Evolutionary conservation across 2,113 vertebrate genomes (phyloP).

Genomic region (Euleptes europaea): DNA sequence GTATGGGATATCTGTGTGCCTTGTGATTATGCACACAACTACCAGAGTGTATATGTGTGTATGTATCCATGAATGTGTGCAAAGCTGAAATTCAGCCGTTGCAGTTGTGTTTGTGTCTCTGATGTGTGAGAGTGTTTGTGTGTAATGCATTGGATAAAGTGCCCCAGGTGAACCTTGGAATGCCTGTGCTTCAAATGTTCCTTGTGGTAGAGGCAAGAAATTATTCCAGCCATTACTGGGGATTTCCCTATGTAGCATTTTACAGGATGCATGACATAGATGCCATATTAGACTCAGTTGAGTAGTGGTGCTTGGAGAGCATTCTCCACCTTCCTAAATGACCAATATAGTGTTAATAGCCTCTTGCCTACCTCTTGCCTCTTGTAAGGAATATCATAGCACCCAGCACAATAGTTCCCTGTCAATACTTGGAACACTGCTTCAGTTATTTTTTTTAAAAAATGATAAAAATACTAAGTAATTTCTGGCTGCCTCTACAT

Average conservation of each 20-base stretch:
- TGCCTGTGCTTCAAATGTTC: neutral
- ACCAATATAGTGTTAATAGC: neutral
- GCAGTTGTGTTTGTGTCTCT: fast-evolving
- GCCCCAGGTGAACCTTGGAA: fast-evolving
- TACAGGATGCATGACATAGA: neutral
- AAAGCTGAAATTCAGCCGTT: neutral
- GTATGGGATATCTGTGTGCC: neutral
- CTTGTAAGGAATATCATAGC: neutral
- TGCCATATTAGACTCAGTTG: neutral
- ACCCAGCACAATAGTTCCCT: neutral
- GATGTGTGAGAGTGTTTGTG: fast-evolving
- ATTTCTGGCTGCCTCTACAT: neutral
- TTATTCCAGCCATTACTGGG: neutral
- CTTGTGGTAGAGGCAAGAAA: neutral
- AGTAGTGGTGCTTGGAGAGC: neutral
- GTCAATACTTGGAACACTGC: too few relatives aligned
- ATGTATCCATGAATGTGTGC: neutral
- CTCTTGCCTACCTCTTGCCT: neutral
- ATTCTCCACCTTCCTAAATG: neutral
- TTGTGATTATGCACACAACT: neutral
- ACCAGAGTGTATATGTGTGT: neutral
- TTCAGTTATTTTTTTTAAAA: neutral
- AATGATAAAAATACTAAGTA: neutral
- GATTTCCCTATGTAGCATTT: neutral
- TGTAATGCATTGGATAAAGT: fast-evolving